Evolutionary conservation across 2,797 vertebrate genomes (phyloP).

Genomic region (Aeoliscus strigatus): DNA sequence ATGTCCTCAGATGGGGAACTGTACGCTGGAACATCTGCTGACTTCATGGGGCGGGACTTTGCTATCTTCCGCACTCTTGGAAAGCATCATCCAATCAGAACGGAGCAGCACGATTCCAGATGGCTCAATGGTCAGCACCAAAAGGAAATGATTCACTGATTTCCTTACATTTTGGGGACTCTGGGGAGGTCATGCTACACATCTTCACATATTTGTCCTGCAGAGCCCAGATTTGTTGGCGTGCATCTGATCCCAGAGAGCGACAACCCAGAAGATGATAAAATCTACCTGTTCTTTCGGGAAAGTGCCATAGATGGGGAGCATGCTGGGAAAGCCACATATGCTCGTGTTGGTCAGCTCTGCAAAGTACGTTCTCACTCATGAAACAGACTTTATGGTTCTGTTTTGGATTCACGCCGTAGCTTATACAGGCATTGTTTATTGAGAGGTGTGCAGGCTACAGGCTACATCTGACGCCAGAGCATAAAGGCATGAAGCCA

Average conservation of each 20-base stretch:
- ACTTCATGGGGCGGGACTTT: conserved; percentile 98
- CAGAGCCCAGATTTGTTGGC: conserved; percentile 92
- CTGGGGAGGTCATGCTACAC: neutral
- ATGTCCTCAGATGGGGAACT: conserved; percentile 85
- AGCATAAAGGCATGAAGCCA: no score
- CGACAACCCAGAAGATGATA: conserved; percentile 97
- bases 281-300: conserved; percentile 97
- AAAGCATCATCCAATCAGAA: conserved; percentile 94
- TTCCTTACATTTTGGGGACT: no score
- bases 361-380: conserved; percentile 82
- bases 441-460: no score
- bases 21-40: conserved; percentile 95
- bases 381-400: no score
- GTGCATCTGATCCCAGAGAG: conserved; percentile 92
- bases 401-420: no score
- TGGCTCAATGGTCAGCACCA: conserved; percentile 93
- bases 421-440: no score
- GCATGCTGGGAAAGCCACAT: conserved; percentile 92
- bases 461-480: no score
- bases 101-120: conserved; percentile 95
- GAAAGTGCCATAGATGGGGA: conserved; percentile 97
- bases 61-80: conserved; percentile 97
- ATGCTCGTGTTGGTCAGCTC: conserved; percentile 94
- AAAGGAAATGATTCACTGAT: neutral
- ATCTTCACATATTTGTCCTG: conserved; percentile 8